A percentile compares a stretch with the other conserved stretches of the same genome.
These are phyloP conservation scores for Synanthedon myopaeformis DNA, from an alignment of 2,888 invertebrate genomes.

Conservation along the genomic window DNA sequence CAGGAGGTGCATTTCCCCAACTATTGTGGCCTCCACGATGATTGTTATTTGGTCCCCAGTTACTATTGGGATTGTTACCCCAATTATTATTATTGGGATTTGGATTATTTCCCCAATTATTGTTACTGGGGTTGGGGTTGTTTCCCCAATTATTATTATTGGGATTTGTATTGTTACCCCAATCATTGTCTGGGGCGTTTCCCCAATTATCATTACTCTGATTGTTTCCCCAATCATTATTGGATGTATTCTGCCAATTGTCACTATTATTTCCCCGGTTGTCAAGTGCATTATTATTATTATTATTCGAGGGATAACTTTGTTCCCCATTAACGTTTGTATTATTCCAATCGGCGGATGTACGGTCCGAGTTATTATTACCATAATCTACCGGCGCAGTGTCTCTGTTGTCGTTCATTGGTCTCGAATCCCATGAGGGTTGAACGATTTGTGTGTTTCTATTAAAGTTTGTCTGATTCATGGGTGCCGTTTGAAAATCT, in stretches of 20 bases:
- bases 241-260: background rate
- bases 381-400: background rate
- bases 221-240: background rate
- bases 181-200: background rate
- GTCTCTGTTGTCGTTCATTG: background rate
- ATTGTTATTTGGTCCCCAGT: too few relatives aligned
- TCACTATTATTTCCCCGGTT: background rate
- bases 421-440: background rate
- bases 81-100: too few relatives aligned
- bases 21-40: too few relatives aligned
- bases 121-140: too few relatives aligned
- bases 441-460: background rate
- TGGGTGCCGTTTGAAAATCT: background rate
- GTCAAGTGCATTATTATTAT: background rate
- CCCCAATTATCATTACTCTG: slow-evolving; percentile 4
- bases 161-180: too few relatives aligned
- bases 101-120: too few relatives aligned
- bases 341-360: background rate
- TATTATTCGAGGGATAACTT: background rate
- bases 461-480: slow-evolving; percentile 5
- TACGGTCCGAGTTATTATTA: background rate
- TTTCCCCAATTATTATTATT: too few relatives aligned
- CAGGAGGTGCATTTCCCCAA: background rate
- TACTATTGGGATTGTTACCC: too few relatives aligned
- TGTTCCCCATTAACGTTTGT: background rate